These are phyloP conservation scores for Vandiemenella viatica DNA, from an alignment of 2,888 invertebrate genomes.

Conservation along the genomic window DNA sequence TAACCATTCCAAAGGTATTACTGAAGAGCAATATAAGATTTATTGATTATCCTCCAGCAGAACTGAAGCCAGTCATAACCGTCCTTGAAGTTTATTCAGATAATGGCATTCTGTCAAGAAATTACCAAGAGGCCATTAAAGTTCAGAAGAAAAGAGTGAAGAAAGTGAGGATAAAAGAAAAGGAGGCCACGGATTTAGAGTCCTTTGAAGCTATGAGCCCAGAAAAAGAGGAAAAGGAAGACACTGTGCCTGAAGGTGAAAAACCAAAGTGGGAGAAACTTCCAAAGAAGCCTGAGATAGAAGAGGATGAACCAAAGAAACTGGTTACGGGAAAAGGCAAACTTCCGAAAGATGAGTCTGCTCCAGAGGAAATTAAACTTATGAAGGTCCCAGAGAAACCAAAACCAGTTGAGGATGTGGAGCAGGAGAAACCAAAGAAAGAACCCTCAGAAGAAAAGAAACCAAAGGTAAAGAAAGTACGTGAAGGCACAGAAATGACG, in stretches of 20 bases:
- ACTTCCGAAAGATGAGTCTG: constrained; percentile 21
- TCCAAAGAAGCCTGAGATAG: constrained; percentile 19
- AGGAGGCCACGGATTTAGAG: constrained; percentile 23
- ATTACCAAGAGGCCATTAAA: constrained; percentile 22
- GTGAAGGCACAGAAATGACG: constrained; percentile 7
- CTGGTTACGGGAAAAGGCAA: constrained; percentile 19
- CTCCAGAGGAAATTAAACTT: constrained; percentile 30
- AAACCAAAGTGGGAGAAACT: constrained; percentile 23
- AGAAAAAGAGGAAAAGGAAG: constrained; percentile 10
- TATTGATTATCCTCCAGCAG: constrained; percentile 30
- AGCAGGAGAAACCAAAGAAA: constrained; percentile 20
- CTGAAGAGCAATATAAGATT: constrained; percentile 54
- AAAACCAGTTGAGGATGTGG: constrained; percentile 20
- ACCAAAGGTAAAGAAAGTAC: constrained; percentile 10
- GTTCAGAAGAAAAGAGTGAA: constrained; percentile 20
- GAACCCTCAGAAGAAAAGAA: constrained; percentile 13
- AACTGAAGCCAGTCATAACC: constrained; percentile 25
- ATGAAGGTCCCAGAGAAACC: constrained; percentile 34
- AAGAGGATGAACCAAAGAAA: constrained; percentile 18
- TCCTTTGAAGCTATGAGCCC: constrained; percentile 12
- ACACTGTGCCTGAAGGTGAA: constrained; percentile 12
- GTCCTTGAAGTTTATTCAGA: constrained; percentile 22
- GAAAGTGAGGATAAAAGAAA: constrained; percentile 17
- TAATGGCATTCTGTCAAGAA: constrained; percentile 22
- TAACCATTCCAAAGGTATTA: constrained; percentile 45